Conservation (phyloP, 2,113 vertebrate species). For the Sinocyclocheilus anophthalmus region DNA sequence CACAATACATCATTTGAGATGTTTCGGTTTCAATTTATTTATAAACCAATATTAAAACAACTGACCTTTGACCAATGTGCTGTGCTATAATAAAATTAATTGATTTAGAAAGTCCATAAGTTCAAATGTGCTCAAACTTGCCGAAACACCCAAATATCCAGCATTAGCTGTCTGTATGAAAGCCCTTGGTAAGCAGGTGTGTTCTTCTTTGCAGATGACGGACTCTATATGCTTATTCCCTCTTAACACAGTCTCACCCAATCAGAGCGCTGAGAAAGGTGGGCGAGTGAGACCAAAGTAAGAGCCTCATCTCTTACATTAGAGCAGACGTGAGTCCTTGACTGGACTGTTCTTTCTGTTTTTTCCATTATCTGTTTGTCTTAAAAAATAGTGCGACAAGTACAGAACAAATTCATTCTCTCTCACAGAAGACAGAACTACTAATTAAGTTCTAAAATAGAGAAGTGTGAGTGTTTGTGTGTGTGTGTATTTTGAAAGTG, state of each 20-base stretch:
- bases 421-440: slow-evolving; percentile 3
- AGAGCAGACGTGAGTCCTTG: background rate
- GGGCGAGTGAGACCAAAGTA: background rate
- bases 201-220: background rate
- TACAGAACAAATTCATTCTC: background rate
- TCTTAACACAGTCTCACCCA: background rate
- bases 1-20: background rate
- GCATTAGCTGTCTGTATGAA: background rate
- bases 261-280: background rate
- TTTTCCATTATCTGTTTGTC: background rate
- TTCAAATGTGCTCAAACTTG: background rate
- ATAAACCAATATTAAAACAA: background rate
- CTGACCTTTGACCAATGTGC: background rate
- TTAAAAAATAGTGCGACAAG: slow-evolving; percentile 4
- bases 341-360: background rate
- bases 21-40: background rate
- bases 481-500: slow-evolving; percentile 53
- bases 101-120: background rate
- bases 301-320: slow-evolving; percentile 13
- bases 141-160: background rate
- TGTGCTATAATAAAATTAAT: background rate
- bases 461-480: background rate
- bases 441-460: slow-evolving; percentile 3
- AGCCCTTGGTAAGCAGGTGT: background rate
- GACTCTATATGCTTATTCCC: background rate